Evolutionary conservation across 64 coral and sea anemone genomes (phyloP), one percentile per base, ranked within the genome.

Genomic region (Orbicella faveolata): DNA sequence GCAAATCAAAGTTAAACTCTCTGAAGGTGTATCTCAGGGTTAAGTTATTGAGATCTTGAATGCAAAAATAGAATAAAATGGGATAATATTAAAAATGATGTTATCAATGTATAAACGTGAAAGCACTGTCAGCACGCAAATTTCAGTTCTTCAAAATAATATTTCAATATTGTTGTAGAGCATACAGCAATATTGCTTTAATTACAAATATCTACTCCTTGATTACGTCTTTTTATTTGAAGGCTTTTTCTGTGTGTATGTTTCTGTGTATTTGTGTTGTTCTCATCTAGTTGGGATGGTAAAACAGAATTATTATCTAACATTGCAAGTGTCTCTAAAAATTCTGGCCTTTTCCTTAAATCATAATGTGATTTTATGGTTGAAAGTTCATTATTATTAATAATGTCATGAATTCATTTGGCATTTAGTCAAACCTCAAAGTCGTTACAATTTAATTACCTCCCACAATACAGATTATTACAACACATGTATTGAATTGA

Each of bases 301-400:
- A 67, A 67, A 20, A 1, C 20, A 20, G 23, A 48, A 30, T 30
- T 30, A 30, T 30, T 30, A 30, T 30, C 44, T 48, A 48, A 48
- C 20, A 19, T 8, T 2, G 44, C 15, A 39, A 75, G 13, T 20
- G 18, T 12, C 36, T 76, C 15, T 76, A 36, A 76, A 76, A 76
- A 76, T 76, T 17, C 39, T 53, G 37, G 15, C 21, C 6, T 34
- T 74, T 33, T 14, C 2, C n/a, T 44, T 44, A 10, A 30, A 30
- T 21, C 20, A 0, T 52, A 9, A n/a, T 33, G 52, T 34, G 51
- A 34, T 79, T 30, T 30, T 55, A 25, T 79, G 77, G 48, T 55
- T 79, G 61, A n/a, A 79, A 59, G 77, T n/a, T 59, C 52, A 59
- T 57, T 79, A 79, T 79, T 54, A 57, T 25, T 79, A 2, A 79